Conservation (phyloP, 2,797 vertebrate genomes). For the Microcaecilia unicolor region DNA sequence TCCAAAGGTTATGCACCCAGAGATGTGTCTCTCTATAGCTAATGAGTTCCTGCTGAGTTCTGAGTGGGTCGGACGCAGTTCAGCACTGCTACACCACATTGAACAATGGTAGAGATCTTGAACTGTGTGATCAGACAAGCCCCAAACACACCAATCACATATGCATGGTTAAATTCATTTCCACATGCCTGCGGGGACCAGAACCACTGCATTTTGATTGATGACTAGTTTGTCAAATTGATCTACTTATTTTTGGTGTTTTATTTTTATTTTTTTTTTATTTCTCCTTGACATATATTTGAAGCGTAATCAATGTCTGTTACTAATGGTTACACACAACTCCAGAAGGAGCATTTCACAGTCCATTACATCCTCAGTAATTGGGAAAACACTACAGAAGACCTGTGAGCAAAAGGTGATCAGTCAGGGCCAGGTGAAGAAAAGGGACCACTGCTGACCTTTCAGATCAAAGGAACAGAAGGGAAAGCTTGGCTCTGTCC, state of each 20-base stretch:
- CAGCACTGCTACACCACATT: too few species aligned
- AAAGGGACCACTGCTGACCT: background rate
- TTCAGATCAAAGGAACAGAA: accelerated
- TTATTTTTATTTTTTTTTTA: background rate
- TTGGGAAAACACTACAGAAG: slow-evolving; percentile 1
- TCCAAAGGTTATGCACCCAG: background rate
- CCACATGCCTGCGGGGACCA: background rate
- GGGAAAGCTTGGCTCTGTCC: accelerated
- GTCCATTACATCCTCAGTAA: slow-evolving; percentile 7
- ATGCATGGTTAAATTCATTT: background rate
- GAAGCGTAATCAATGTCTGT: slow-evolving; percentile 29
- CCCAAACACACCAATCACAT: background rate
- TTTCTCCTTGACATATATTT: slow-evolving; percentile 6
- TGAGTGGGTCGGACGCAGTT: too few species aligned
- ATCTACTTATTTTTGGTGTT: slow-evolving; percentile 9
- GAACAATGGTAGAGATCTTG: too few species aligned
- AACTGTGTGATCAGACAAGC: too few species aligned
- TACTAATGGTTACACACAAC: slow-evolving; percentile 16
- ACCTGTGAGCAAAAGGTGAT: background rate
- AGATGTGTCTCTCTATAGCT: background rate
- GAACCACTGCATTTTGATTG: slow-evolving; percentile 33
- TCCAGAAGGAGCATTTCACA: slow-evolving; percentile 9
- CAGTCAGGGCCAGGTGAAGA: too few species aligned
- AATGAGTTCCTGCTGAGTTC: background rate
- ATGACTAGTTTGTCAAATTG: slow-evolving; percentile 43